A percentile compares a stretch with the other conserved stretches of the same genome.
Conservation (phyloP, 2,888 invertebrate species). For the Allolobophora icterica region DNA sequence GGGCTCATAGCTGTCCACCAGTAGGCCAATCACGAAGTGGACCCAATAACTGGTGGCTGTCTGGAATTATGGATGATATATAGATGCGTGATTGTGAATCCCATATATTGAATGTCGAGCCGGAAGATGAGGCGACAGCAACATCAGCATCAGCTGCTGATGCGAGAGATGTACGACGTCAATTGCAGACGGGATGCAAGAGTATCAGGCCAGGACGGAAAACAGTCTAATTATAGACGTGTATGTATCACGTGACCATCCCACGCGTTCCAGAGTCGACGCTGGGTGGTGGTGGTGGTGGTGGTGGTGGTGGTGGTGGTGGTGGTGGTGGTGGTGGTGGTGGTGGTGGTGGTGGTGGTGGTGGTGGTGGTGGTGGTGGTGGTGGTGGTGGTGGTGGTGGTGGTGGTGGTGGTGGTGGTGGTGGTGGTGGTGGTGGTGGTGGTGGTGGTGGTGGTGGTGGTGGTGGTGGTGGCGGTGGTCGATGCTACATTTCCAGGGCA, state of each 20-base stretch:
- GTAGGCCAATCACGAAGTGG: background rate
- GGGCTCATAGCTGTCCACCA: too few relatives aligned
- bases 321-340: background rate
- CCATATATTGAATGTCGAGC: background rate
- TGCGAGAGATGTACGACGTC: background rate
- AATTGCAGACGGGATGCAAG: background rate
- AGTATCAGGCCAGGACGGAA: background rate
- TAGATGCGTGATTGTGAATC: background rate
- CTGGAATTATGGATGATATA: background rate
- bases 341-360: background rate
- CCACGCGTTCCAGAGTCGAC: background rate
- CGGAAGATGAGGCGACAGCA: too few relatives aligned
- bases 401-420: background rate
- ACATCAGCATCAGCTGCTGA: background rate
- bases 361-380: background rate
- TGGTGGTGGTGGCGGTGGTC: background rate
- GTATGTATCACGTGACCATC: background rate
- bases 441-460: background rate
- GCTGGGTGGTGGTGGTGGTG: background rate
- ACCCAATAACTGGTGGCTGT: background rate
- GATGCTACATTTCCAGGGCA: background rate
- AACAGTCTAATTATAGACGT: conserved; percentile 17
- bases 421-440: background rate
- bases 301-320: background rate
- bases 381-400: background rate